Evolutionary conservation across 1,140 invertebrate species (phyloP).

Genomic region (Anagrus nilaparvatae): DNA sequence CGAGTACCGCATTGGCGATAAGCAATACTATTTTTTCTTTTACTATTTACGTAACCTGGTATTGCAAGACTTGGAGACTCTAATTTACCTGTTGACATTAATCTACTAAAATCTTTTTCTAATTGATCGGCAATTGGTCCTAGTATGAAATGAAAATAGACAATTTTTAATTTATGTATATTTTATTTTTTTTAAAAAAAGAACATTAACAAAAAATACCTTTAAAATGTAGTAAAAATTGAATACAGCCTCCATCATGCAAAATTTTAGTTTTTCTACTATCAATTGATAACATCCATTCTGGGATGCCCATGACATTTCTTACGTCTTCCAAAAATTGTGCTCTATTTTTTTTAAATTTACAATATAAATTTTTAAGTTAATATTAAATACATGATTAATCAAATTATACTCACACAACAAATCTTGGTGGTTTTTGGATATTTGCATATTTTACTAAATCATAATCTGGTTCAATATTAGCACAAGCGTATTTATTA

Average conservation of each 20-base stretch:
- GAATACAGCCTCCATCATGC: constrained; percentile 72
- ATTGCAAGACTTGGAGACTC: constrained; percentile 65
- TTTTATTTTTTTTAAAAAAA: constrained; percentile 2
- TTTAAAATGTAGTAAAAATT: constrained; percentile 80
- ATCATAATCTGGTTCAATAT: constrained; percentile 83
- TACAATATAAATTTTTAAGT: constrained; percentile 3
- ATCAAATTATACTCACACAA: constrained; percentile 54
- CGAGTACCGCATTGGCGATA: constrained; percentile 63
- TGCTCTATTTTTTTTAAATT: too few relatives aligned
- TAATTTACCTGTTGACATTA: constrained; percentile 62
- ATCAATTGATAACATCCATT: constrained; percentile 84
- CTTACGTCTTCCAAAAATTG: constrained; percentile 78
- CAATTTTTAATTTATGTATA: constrained; percentile 1
- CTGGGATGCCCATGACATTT: constrained; percentile 71
- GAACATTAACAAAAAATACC: constrained; percentile 34
- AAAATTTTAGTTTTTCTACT: constrained; percentile 66
- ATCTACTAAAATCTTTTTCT: constrained; percentile 65
- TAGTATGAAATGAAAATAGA: constrained; percentile 16
- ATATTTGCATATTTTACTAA: constrained; percentile 86
- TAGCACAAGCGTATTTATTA: constrained; percentile 77
- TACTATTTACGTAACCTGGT: constrained; percentile 61
- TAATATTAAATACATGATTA: too few relatives aligned
- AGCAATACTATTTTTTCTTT: constrained; percentile 58
- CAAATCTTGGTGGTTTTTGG: constrained; percentile 75
- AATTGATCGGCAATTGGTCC: constrained; percentile 64